Conservation (phyloP, 2,113 vertebrate species). For the Tor tambroides region DNA sequence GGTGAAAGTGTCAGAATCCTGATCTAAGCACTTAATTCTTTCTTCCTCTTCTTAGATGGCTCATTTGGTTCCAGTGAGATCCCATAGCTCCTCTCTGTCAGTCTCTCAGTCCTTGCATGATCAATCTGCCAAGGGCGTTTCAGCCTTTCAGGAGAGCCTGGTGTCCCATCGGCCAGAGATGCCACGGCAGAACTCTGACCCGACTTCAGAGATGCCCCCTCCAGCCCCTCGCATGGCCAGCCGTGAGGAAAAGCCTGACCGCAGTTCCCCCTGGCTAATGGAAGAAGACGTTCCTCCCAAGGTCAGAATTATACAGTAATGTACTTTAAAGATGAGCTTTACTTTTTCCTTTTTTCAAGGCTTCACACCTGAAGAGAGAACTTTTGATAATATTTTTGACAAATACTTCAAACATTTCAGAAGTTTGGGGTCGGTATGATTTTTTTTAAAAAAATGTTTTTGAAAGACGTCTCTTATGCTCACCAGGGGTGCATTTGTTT, state of each 20-base stretch:
- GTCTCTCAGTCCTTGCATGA: slow-evolving; percentile 95
- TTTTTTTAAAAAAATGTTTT: background rate
- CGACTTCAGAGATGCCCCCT: slow-evolving; percentile 91
- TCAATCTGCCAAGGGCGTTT: slow-evolving; percentile 85
- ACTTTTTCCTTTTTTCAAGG: background rate
- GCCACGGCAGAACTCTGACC: slow-evolving; percentile 96
- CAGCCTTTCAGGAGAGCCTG: slow-evolving; percentile 85
- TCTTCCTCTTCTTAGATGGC: slow-evolving; percentile 71
- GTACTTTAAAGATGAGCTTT: background rate
- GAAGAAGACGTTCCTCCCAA: slow-evolving; percentile 86
- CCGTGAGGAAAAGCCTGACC: slow-evolving; percentile 85
- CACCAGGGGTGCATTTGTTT: background rate
- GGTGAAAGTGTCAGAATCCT: background rate
- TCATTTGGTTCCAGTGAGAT: slow-evolving; percentile 93
- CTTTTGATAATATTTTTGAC: background rate
- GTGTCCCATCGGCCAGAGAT: slow-evolving; percentile 87
- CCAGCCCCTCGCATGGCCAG: slow-evolving; percentile 77
- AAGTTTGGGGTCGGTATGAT: background rate
- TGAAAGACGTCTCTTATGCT: background rate
- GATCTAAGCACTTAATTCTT: background rate
- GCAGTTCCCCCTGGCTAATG: slow-evolving; percentile 85
- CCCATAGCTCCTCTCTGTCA: slow-evolving; percentile 88
- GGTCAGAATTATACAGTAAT: slow-evolving; percentile 65
- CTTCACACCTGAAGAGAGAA: background rate
- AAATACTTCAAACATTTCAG: background rate